Percentiles rank a stretch among this genome's conserved stretches.
phyloP scores from a whole-genome alignment of 2,113 vertebrate genomes.

The Pollachius pollachius region DNA sequence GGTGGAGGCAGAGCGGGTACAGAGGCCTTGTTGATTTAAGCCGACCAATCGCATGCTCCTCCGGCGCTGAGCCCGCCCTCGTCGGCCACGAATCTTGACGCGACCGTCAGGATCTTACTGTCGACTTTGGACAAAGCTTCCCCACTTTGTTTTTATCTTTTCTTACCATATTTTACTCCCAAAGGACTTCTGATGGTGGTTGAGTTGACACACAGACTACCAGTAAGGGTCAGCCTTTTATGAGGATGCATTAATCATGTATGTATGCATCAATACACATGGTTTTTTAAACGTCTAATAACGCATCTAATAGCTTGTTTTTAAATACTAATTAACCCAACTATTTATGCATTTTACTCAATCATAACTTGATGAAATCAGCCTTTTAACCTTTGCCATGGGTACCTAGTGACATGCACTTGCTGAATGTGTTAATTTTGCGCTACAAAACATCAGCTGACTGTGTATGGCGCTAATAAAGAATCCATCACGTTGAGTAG shows the following conservation, averaged over 20 bases:
- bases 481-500: neutral
- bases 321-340: neutral
- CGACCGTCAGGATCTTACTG: too few relatives aligned
- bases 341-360: neutral
- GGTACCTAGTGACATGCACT: neutral
- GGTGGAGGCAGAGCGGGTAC: constrained; percentile 79
- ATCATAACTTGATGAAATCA: neutral
- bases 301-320: neutral
- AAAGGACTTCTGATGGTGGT: too few relatives aligned
- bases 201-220: too few relatives aligned
- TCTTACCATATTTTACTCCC: too few relatives aligned
- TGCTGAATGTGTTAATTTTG: neutral
- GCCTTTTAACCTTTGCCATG: neutral
- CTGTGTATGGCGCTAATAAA: constrained; percentile 21
- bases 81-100: too few relatives aligned
- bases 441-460: constrained; percentile 12
- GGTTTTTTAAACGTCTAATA: constrained; percentile 2
- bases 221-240: neutral
- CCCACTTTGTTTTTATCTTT: too few relatives aligned
- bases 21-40: constrained; percentile 1
- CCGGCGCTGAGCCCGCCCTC: too few relatives aligned
- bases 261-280: neutral
- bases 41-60: neutral
- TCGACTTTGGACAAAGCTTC: too few relatives aligned
- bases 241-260: neutral